phyloP scores from a whole-genome alignment of 2,888 invertebrate species.

The Patella ulyssiponensis region DNA sequence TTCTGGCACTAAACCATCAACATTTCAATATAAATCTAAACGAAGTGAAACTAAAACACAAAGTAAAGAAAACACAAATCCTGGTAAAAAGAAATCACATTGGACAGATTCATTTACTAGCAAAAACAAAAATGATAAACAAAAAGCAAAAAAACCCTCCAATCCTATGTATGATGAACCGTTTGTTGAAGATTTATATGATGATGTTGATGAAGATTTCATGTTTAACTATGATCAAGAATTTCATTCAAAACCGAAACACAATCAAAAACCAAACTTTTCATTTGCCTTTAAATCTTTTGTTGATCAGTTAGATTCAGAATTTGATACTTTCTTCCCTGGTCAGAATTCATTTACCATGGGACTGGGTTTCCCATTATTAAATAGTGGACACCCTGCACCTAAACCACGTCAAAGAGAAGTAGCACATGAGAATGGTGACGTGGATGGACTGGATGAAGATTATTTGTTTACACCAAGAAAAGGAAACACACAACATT shows the following conservation, averaged over 20 bases:
- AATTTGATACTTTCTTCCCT: constrained; percentile 48
- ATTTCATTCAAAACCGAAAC: background rate
- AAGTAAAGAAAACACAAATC: constrained; percentile 22
- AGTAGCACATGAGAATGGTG: constrained; percentile 52
- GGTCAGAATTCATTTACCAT: constrained; percentile 43
- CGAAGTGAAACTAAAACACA: background rate
- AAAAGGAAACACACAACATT: constrained; percentile 10
- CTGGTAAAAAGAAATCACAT: constrained; percentile 23
- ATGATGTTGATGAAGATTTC: constrained; percentile 11
- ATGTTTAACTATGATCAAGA: background rate
- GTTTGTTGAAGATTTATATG: constrained; percentile 18
- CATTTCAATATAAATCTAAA: background rate
- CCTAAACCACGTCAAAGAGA: constrained; percentile 36
- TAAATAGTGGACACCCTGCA: constrained; percentile 35
- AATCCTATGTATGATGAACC: constrained; percentile 14
- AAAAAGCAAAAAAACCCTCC: background rate
- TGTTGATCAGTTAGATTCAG: constrained; percentile 54
- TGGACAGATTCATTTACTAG: constrained; percentile 27
- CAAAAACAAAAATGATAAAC: constrained; percentile 16
- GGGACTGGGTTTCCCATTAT: constrained; percentile 22
- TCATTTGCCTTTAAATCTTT: constrained; percentile 58
- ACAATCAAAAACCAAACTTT: constrained; percentile 29
- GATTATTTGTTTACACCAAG: constrained; percentile 53
- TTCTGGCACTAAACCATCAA: background rate
- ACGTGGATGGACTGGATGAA: constrained; percentile 45